These are phyloP conservation scores for Aviceda subcristata DNA, from an alignment of 2,113 vertebrate species.

Conservation along the genomic window DNA sequence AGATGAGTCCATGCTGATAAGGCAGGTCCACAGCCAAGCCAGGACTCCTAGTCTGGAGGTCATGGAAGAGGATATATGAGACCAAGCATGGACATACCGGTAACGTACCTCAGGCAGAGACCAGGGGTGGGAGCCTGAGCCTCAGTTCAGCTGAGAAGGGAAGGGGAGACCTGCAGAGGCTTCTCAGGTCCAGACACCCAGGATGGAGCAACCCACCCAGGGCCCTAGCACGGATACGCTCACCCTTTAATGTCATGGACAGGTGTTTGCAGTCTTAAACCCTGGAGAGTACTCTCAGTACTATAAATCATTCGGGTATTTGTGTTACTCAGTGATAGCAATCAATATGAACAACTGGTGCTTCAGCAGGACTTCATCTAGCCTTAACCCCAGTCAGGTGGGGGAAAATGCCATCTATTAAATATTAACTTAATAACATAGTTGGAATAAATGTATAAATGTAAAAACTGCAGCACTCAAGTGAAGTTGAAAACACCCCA, in stretches of 20 bases:
- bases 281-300: not conserved
- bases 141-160: not conserved
- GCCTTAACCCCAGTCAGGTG: slow-evolving; percentile 7
- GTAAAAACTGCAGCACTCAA: slow-evolving; percentile 66
- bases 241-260: not conserved
- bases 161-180: not conserved
- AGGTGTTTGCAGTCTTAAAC: not conserved
- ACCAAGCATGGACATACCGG: fast-evolving
- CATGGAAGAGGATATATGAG: not conserved
- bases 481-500: slow-evolving; percentile 50
- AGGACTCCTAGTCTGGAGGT: not conserved
- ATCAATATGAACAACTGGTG: slow-evolving; percentile 60
- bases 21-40: not conserved
- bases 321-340: not conserved
- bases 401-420: slow-evolving; percentile 37
- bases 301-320: slow-evolving; percentile 49
- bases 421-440: slow-evolving; percentile 71
- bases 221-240: not conserved
- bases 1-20: not conserved
- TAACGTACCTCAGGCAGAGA: not conserved
- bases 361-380: slow-evolving; percentile 17
- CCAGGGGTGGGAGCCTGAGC: not conserved
- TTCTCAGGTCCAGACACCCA: not conserved
- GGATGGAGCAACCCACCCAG: not conserved
- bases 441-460: slow-evolving; percentile 70